These are phyloP conservation scores for Ariopsis seemanni DNA, from an alignment of 2,113 vertebrate species.

Conservation along the genomic window DNA sequence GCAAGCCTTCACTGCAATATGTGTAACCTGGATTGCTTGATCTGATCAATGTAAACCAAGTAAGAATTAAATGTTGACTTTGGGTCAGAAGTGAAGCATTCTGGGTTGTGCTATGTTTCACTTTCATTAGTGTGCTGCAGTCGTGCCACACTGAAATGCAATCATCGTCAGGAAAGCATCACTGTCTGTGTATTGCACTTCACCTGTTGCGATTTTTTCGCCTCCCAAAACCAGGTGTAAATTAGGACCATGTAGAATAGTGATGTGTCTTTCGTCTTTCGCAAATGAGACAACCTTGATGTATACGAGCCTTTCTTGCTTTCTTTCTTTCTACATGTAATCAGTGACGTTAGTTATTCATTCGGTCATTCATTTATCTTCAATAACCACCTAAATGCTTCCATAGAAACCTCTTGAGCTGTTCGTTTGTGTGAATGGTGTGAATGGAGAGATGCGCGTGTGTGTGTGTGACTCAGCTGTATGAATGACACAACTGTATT, in stretches of 20 bases:
- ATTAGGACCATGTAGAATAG: not conserved
- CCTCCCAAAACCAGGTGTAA: not conserved
- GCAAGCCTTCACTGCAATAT: not conserved
- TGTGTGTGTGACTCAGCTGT: no score
- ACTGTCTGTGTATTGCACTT: not conserved
- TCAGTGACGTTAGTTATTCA: not conserved
- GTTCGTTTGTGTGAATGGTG: not conserved
- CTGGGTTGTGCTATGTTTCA: no score
- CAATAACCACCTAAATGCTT: not conserved
- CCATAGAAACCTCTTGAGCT: not conserved
- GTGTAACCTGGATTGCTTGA: not conserved
- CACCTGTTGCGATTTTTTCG: not conserved
- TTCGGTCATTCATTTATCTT: not conserved
- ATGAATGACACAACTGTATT: not conserved
- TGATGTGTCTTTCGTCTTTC: not conserved
- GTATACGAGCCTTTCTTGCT: not conserved
- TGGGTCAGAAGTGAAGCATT: not conserved
- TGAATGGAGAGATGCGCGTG: no score
- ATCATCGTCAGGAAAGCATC: not conserved
- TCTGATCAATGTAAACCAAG: not conserved
- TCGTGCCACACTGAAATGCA: not conserved
- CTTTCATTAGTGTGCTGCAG: not conserved
- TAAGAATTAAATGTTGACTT: not conserved
- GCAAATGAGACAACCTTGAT: not conserved
- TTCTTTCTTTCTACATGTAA: not conserved